Percentiles rank a stretch among this genome's conserved stretches.
phyloP scores from a whole-genome alignment of 2,888 invertebrate genomes.

The Eilema griseolum region DNA sequence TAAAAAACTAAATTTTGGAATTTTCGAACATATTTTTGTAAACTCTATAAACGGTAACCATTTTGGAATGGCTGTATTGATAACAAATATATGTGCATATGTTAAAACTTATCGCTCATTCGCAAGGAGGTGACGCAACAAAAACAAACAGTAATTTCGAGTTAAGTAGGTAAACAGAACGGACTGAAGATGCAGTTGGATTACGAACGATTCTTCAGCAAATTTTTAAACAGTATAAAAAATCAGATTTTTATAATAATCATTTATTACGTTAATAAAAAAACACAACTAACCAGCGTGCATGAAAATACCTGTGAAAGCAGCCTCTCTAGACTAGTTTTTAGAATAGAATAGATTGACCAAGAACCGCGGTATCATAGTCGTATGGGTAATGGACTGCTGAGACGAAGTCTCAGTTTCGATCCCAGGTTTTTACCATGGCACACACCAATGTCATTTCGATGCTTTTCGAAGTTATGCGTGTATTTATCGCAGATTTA shows the following conservation, averaged over 20 bases:
- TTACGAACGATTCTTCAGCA: background rate
- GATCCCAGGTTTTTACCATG: too few species aligned
- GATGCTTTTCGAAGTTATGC: too few species aligned
- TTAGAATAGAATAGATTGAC: too few species aligned
- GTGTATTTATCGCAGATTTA: too few species aligned
- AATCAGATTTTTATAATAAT: background rate
- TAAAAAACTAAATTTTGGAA: background rate
- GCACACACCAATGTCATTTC: too few species aligned
- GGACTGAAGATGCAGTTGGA: background rate
- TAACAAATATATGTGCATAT: conserved; percentile 4
- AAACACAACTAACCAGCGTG: too few species aligned
- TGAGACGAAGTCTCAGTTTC: too few species aligned
- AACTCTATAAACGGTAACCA: background rate
- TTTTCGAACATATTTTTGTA: background rate
- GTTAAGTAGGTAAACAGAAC: background rate
- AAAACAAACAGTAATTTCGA: background rate
- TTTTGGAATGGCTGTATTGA: background rate
- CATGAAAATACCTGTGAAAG: too few species aligned
- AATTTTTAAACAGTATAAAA: background rate
- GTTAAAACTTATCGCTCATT: background rate
- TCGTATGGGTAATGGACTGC: too few species aligned
- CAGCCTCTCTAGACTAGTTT: too few species aligned
- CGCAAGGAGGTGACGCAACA: background rate
- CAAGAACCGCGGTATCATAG: too few species aligned
- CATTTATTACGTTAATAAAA: background rate